phyloP scores from a whole-genome alignment of 2,113 vertebrate species.

The Poecile atricapillus region DNA sequence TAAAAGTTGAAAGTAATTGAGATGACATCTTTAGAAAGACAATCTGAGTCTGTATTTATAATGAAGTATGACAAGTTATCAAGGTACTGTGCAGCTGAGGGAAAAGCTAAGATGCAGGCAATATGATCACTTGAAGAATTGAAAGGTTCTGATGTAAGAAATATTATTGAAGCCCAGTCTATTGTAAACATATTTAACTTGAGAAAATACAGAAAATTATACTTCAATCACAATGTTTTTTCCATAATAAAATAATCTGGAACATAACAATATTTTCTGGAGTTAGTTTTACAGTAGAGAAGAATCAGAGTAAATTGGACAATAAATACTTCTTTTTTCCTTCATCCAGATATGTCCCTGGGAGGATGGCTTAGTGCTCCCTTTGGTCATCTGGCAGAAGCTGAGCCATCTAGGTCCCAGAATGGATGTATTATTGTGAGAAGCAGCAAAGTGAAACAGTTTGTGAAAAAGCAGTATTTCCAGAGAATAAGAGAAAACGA shows the following conservation, averaged over 20 bases:
- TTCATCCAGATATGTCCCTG: not conserved
- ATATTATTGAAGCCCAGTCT: not conserved
- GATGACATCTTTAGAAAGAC: not conserved
- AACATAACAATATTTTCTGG: not conserved
- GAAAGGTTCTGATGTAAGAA: not conserved
- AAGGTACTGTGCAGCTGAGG: not conserved
- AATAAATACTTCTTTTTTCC: not conserved
- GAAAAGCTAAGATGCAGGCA: not conserved
- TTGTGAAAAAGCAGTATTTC: not conserved
- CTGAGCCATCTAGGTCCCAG: not conserved
- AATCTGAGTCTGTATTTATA: not conserved
- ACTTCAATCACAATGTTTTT: not conserved
- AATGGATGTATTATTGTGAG: not conserved
- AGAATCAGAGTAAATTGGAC: not conserved
- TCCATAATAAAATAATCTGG: not conserved
- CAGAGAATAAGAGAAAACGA: not conserved
- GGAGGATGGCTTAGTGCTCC: not conserved
- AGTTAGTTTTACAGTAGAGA: not conserved
- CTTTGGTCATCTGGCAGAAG: not conserved
- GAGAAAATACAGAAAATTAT: not conserved
- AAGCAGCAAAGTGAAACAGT: not conserved
- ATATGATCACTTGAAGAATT: not conserved
- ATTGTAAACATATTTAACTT: not conserved
- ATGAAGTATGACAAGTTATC: not conserved
- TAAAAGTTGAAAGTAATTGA: not conserved